Base-by-base conservation (phyloP, 1,140 invertebrate species). In the Lepidurus arcticus region DNA sequence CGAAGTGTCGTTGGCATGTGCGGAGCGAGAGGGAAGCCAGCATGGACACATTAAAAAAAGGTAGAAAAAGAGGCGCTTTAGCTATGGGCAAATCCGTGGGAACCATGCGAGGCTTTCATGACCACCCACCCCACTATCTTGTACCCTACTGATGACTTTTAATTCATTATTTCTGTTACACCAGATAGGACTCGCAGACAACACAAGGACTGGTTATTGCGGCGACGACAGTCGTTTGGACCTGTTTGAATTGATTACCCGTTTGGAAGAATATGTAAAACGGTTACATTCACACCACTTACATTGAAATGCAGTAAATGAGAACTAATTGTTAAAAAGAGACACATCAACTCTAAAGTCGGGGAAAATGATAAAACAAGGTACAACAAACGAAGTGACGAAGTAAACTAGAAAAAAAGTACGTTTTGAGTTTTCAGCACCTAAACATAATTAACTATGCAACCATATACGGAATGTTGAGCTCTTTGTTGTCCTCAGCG, bases 51-150 rank as follows among this genome's bases (percentile, higher is more conserved):
- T 65, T 65, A 21, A 21, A 65, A 47, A 65, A 65, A 65, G 53
- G 53, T 65, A 65, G 53, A 65, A 65, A 65, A 65, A 65, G 16
- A 65, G 53, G 53, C 53, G 53, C 53, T 65, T 65, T 65, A n/a
- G 53, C 53, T 65, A 65, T 21, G 21, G 53, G 53, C 53, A 65
- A 65, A 65, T 65, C 53, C 53, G 53, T 65, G 53, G 53, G 53
- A 65, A 65, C 8, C 21, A 65, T 13, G 53, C 21, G 53, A 65
- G n/a, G 8, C 53, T 65, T 65, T 16, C 53, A 65, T 65, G 21
- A 9, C 53, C 13, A 65, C 53, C 53, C 53, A 65, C 21, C 16
- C 53, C n/a, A 65, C 53, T 65, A 65, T 21, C 53, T 1, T 65
- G 34, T 34, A 34, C 34, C 34, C 34, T 65, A 65, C 16, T 65